Evolutionary conservation across 2,113 vertebrate species (phyloP), one percentile per base, ranked within the genome.

Genomic region (Porphyrio hochstetteri): DNA sequence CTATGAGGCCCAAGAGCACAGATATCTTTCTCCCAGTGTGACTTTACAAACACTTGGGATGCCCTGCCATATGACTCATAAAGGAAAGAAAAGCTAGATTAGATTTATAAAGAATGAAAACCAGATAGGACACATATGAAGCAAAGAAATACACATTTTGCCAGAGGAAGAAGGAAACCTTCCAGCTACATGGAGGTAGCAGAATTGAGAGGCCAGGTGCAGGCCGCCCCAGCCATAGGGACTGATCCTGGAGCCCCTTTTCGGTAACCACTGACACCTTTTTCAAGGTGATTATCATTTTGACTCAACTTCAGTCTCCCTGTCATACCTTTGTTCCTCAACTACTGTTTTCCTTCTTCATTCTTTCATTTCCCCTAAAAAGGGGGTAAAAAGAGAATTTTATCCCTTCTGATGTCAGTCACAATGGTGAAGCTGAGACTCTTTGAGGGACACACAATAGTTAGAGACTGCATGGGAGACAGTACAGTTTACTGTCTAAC

Each of bases 121-220:
- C 1, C 7, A 38, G 90, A 53, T 4, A 68, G 13, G n/a, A 19
- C 16, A 18, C 3, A 24, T 77, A 9, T 65, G n/a, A 74, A 40
- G 11, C 9, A 81, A 79, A 64, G 11, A 50, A 19, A 56, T 11
- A 29, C 4, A 23, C 8, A 21, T 61, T 33, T 88, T 80, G 7
- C 31, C 24, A 57, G 59, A 88, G 27, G 23, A 91, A 36, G 29
- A 21, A 63, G 27, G 50, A 46, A 16, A 13, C 13, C 23, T 77
- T 57, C 33, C 38, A 56, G 16, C 4, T 68, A 18, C 0, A 0
- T 57, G 59, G 33, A 52, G 11, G 15, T 8, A 69, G 14, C 9
- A 84, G 36, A 78, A 5, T 52, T 82, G 36, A 69, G 17, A 72
- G 19, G 12, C 23, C n/a, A 50, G 11, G 35, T 63, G 18, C 27